Evolutionary conservation across 2,113 vertebrate genomes (phyloP).

Genomic region (Morphnarchus princeps): DNA sequence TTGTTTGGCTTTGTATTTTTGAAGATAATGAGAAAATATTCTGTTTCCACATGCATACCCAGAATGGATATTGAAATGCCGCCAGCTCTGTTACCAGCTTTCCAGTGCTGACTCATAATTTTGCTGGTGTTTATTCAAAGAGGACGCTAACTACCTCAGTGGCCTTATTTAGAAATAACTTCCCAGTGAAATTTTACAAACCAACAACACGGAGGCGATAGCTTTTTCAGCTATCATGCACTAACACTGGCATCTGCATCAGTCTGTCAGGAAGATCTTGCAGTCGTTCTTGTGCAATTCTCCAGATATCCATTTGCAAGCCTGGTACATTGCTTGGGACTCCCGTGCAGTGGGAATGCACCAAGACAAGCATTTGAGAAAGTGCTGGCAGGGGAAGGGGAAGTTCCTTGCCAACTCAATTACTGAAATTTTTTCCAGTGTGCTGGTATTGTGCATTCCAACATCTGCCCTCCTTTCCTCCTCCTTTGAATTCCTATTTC

Average conservation of each 20-base stretch:
- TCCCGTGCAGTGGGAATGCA: accelerated
- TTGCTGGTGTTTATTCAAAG: neutral
- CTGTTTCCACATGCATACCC: neutral
- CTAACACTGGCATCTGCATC: neutral
- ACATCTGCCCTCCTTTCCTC: neutral
- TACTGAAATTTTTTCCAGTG: neutral
- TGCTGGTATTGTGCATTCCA: neutral
- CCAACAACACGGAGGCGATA: neutral
- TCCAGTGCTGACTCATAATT: neutral
- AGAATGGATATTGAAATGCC: neutral
- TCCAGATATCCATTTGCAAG: neutral
- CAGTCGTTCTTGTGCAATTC: neutral
- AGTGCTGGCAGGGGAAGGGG: neutral
- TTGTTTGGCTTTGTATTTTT: neutral
- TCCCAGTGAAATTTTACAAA: neutral
- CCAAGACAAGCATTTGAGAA: neutral
- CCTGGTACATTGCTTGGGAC: neutral
- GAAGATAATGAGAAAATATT: neutral
- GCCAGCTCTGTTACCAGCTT: neutral
- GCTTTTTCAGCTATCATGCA: neutral
- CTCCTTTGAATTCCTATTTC: neutral
- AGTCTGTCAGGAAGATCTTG: accelerated
- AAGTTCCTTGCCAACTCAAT: neutral
- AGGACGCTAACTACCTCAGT: neutral
- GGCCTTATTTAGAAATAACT: neutral